Evolutionary conservation across 2,113 vertebrate genomes (phyloP), one percentile per base, ranked within the genome.

Genomic region (Phyllopteryx taeniolatus): DNA sequence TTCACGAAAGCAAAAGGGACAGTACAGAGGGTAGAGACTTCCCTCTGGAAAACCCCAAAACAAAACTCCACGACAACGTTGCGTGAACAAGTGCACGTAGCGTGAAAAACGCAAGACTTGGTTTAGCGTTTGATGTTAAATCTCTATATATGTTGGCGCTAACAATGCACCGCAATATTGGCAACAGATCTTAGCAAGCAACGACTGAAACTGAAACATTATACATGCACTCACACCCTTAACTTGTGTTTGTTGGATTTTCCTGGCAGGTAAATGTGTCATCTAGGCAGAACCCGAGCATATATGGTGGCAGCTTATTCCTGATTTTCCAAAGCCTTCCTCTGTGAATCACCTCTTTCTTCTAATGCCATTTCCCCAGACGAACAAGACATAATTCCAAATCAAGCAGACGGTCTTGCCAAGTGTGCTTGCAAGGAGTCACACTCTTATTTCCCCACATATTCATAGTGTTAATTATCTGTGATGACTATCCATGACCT

Each of bases 331-430:
- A 80, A 76, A 73, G 66, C 42, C 47, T 39, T 72, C 20, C 42
- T 70, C 51, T 64, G 44, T 81, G 79, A 81, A 86, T 82, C 71
- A 70, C 31, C n/a, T 67, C 5, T 66, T 72, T 13, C 33, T 72
- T 39, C 19, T 17, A 72, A 47, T 39, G 59, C 35, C 39, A 47
- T 67, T 43, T 63, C 31, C 66, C 43, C 57, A 61, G 72, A 74
- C 44, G 61, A 20, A 57, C 0, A 76, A 73, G 69, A 9, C 0
- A 46, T 39, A 56, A 27, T 46, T 78, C 73, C 53, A 74, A 44
- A 22, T 74, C 35, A 75, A 61, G 66, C 63, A 73, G 8, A 10
- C 65, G 61, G 51, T 44, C 42, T 54, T 70, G 61, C 79, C 59
- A 79, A 76, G 56, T 73, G 56, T 33, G 19, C 57, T 27, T 66